Percentiles rank a stretch among this genome's conserved stretches.
phyloP scores from a whole-genome alignment of 2,888 invertebrate species.

The Falcaria lacertinaria region DNA sequence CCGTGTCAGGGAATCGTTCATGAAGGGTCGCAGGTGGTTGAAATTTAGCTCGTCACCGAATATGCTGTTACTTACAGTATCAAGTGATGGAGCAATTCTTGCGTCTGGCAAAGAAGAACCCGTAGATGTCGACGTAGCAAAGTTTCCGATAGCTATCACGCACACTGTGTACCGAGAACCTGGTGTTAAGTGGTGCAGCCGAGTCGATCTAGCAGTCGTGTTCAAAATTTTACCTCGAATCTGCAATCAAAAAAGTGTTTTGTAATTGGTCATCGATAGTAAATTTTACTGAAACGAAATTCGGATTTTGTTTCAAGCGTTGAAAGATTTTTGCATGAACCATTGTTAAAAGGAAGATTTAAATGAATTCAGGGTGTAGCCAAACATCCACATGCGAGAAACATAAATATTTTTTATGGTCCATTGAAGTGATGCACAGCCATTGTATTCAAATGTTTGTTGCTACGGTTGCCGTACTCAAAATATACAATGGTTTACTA shows the following conservation, averaged over 20 bases:
- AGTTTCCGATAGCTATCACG: constrained; percentile 90
- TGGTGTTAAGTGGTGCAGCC: constrained; percentile 86
- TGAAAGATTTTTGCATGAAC: constrained; percentile 42
- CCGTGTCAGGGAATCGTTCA: constrained; percentile 85
- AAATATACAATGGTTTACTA: constrained; percentile 47
- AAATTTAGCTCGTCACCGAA: constrained; percentile 82
- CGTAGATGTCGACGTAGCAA: constrained; percentile 62
- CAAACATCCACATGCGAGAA: constrained; percentile 63
- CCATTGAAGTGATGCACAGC: constrained; percentile 78
- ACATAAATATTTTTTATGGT: constrained; percentile 78
- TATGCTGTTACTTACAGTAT: constrained; percentile 54
- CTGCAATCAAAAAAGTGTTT: constrained; percentile 57
- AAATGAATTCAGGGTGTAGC: constrained; percentile 61
- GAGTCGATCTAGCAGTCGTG: constrained; percentile 85
- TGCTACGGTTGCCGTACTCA: constrained; percentile 58
- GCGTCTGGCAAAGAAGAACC: constrained; percentile 72
- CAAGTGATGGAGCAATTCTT: constrained; percentile 63
- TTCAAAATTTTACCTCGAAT: constrained; percentile 88
- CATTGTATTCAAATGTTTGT: constrained; percentile 76
- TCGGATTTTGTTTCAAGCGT: constrained; percentile 20
- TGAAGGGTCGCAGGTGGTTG: constrained; percentile 53
- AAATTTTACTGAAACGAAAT: constrained; percentile 7
- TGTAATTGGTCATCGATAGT: constrained; percentile 5
- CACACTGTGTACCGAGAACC: constrained; percentile 92
- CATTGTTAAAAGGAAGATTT: constrained; percentile 61